Evolutionary conservation across 2,797 vertebrate genomes (phyloP).

Genomic region (Enteromius afrohamiltoni): DNA sequence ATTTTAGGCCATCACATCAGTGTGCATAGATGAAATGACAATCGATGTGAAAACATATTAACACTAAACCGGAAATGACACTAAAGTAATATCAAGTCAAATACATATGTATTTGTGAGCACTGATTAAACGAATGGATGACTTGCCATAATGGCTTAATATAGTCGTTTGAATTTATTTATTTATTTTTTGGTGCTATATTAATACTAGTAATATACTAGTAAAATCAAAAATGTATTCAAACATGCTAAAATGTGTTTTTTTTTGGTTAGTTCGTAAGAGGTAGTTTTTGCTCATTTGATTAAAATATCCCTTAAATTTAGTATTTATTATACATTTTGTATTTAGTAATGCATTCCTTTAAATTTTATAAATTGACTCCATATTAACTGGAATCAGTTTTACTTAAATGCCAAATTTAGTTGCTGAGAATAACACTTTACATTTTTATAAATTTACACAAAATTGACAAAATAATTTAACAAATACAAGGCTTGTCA

Average conservation of each 20-base stretch:
- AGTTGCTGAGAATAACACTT: not conserved
- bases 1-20: conserved; percentile 48
- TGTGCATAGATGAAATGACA: conserved; percentile 28
- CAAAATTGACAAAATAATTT: not conserved
- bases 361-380: too few relatives aligned
- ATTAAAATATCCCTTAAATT: not conserved
- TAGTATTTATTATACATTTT: too few relatives aligned
- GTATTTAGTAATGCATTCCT: too few relatives aligned
- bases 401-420: not conserved
- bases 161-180: not conserved
- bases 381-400: not conserved
- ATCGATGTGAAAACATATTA: conserved; percentile 41
- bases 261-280: not conserved
- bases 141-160: not conserved
- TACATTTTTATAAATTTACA: not conserved
- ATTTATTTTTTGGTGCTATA: not conserved
- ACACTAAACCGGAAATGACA: conserved; percentile 24
- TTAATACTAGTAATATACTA: not conserved
- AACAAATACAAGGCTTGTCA: not conserved
- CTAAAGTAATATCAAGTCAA: not conserved
- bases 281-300: not conserved
- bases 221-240: not conserved
- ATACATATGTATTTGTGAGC: conserved; percentile 4
- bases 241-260: not conserved
- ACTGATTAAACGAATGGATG: not conserved